Evolutionary conservation across 2,888 invertebrate species (phyloP).

Genomic region (Copidosoma aretas): DNA sequence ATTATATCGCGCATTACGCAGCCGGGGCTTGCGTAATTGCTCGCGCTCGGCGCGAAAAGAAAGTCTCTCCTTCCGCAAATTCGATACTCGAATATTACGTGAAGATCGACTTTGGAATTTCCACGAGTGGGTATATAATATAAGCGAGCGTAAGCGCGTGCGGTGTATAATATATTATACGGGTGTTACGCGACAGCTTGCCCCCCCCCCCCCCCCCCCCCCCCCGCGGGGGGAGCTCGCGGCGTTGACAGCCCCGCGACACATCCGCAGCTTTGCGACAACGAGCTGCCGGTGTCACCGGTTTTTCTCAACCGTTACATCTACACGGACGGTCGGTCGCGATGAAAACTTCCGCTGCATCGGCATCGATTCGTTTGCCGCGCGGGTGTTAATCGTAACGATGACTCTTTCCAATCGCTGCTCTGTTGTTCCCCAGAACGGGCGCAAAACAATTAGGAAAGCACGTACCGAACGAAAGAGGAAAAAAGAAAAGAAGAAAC

Average conservation of each 20-base stretch:
- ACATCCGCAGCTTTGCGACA: no score
- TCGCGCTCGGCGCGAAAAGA: slow-evolving; percentile 26
- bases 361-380: not conserved
- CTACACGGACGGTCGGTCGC: not conserved
- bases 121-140: not conserved
- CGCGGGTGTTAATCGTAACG: no score
- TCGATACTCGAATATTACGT: slow-evolving; percentile 41
- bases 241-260: not conserved
- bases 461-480: no score
- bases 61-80: slow-evolving; percentile 40
- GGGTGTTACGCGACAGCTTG: slow-evolving; percentile 16
- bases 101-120: slow-evolving; percentile 41
- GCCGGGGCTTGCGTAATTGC: not conserved
- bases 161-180: no score
- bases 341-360: not conserved
- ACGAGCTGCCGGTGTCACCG: slow-evolving; percentile 1
- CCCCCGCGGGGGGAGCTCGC: not conserved
- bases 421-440: no score
- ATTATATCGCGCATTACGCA: no score
- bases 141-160: not conserved
- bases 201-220: no score
- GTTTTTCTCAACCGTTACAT: not conserved
- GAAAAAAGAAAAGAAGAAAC: no score
- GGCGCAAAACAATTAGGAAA: no score
- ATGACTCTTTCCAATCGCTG: no score